Evolutionary conservation across 2,888 invertebrate species (phyloP), one percentile per base, ranked within the genome.

Genomic region (Cenopis cana): DNA sequence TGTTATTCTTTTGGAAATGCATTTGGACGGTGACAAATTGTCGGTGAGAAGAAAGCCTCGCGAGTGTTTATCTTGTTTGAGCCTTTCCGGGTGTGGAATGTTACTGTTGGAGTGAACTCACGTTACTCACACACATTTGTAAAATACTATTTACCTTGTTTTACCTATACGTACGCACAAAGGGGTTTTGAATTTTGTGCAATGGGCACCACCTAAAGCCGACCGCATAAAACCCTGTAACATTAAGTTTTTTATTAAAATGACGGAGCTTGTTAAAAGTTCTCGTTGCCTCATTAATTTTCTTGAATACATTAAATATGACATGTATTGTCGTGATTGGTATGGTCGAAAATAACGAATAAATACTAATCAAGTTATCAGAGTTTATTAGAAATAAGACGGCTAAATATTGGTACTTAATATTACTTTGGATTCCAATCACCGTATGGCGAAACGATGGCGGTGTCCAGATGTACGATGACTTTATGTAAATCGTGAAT

Each of bases 1-100:
- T 67, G 67, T 71, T 71, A 61, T 71, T 67, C 67, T 61, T 71
- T 54, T 60, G 9, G 24, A 71, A 71, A 61, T 71, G 71, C 61
- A 67, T 61, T 71, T 56, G 36, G 60, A 71, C 66, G 49, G 54
- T 64, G 66, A 71, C 71, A 71, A 66, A 71, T 60, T 67, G 71
- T 71, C 67, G 49, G 59, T 55, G 66, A 71, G 55, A 71, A 61
- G 60, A 68, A 71, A 71, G 67, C 60, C 14, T 11, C 20, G 49
- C 11, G 33, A 61, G 60, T 67, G 61, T 71, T 71, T 71, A 50
- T 67, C 66, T 50, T 67, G 67, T 67, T 56, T 55, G 17, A 66
- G 66, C 67, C 55, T 71, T 61, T 64, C 65, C 65, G n/a, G 33
- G 65, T 70, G 60, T 67, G 71, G 67, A 67, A 67, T 67, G 71